These are phyloP conservation scores for Tetheella fluctuosa DNA, from an alignment of 2,888 invertebrate genomes.

Conservation along the genomic window DNA sequence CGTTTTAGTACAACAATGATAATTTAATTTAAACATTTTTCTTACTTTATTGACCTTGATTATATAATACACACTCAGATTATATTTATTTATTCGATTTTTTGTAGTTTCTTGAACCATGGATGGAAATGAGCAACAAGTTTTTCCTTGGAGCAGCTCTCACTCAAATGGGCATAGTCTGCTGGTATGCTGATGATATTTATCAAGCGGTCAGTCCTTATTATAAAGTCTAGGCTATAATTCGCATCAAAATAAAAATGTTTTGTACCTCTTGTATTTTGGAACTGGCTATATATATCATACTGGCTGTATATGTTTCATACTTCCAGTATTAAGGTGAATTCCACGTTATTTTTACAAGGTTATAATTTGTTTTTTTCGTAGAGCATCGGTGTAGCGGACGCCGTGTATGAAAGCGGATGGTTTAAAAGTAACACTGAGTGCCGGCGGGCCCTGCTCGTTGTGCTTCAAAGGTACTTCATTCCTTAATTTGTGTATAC, in stretches of 20 bases:
- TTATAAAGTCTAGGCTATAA: no score
- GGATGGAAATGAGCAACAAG: constrained; percentile 71
- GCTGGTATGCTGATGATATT: constrained; percentile 74
- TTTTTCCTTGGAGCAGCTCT: constrained; percentile 66
- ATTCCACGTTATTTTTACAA: neutral
- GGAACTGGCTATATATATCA: neutral
- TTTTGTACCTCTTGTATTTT: neutral
- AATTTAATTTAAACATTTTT: no score
- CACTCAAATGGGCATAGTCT: constrained; percentile 70
- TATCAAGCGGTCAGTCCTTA: constrained; percentile 67
- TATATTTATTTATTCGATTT: no score
- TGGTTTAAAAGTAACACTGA: constrained; percentile 61
- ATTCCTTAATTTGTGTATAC: constrained; percentile 1
- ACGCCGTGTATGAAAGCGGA: constrained; percentile 66
- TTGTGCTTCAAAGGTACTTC: constrained; percentile 55
- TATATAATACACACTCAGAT: no score
- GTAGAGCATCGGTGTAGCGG: constrained; percentile 65
- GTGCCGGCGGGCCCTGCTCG: constrained; percentile 56
- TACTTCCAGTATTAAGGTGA: no score
- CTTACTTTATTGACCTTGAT: no score
- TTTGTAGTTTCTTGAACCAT: constrained; percentile 63
- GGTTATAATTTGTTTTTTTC: neutral
- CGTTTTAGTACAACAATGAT: no score
- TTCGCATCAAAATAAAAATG: neutral
- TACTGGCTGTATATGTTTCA: no score